phyloP scores from a whole-genome alignment of 2,113 vertebrate species.

The Butorides virescens region DNA sequence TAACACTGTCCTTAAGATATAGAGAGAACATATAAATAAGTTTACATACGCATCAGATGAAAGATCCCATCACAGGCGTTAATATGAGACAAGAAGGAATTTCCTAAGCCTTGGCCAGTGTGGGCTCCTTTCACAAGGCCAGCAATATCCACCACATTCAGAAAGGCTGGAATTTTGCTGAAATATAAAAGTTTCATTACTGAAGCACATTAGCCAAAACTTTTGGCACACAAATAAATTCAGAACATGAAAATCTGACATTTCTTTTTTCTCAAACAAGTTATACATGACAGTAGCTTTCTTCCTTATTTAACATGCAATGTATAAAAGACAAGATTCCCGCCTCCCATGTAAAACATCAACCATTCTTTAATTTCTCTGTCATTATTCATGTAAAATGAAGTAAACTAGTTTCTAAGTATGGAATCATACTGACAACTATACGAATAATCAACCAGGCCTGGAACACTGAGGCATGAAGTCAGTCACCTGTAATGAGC shows the following conservation, averaged over 20 bases:
- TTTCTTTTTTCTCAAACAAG: background rate
- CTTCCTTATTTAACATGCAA: background rate
- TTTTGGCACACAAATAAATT: background rate
- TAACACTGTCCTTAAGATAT: background rate
- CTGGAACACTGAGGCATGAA: background rate
- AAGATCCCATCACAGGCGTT: constrained; percentile 96
- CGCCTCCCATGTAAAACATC: background rate
- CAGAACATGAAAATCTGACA: background rate
- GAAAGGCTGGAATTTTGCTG: constrained; percentile 97
- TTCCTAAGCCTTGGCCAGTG: constrained; percentile 93
- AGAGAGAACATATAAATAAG: background rate
- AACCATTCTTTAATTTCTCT: background rate
- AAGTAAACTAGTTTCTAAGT: background rate
- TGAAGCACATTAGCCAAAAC: background rate
- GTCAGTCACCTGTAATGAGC: background rate
- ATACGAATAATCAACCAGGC: background rate
- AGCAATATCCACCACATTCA: constrained; percentile 97
- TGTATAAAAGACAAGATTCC: background rate
- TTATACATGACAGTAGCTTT: background rate
- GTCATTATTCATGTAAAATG: background rate
- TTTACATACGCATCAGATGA: constrained; percentile 94
- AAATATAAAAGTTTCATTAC: constrained; percentile 59
- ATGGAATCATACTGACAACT: background rate
- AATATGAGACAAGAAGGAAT: constrained; percentile 97
- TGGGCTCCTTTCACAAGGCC: constrained; percentile 98